A percentile compares a stretch with the other conserved stretches of the same genome.
phyloP scores from a whole-genome alignment of 1,140 invertebrate genomes.

The Hylaeus volcanicus region DNA sequence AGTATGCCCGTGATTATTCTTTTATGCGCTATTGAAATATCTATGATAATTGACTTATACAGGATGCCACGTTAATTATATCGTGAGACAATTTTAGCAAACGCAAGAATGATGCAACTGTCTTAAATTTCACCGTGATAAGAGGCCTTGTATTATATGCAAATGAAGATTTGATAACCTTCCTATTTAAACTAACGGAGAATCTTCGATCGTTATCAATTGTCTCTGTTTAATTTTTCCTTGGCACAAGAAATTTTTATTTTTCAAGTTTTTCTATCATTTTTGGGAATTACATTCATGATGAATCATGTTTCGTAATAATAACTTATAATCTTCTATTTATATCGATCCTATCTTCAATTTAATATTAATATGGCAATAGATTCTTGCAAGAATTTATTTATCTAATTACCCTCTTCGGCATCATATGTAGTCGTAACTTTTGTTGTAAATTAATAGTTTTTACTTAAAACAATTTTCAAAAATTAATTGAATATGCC shows the following conservation, averaged over 20 bases:
- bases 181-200: not conserved
- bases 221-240: not conserved
- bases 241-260: too few relatives aligned
- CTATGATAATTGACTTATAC: slow-evolving; percentile 2
- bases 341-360: too few relatives aligned
- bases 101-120: not conserved
- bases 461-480: too few relatives aligned
- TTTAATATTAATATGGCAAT: too few relatives aligned
- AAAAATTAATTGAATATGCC: too few relatives aligned
- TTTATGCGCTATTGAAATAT: not conserved
- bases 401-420: too few relatives aligned
- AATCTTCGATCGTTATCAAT: not conserved
- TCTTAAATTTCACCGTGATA: not conserved
- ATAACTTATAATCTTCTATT: not conserved
- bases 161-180: not conserved
- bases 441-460: too few relatives aligned
- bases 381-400: too few relatives aligned
- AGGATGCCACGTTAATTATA: not conserved
- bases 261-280: too few relatives aligned
- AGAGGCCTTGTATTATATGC: not conserved
- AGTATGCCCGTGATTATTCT: not conserved
- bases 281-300: too few relatives aligned
- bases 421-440: too few relatives aligned
- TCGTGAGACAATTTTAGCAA: not conserved
- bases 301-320: not conserved